Percentiles rank a stretch among this genome's conserved stretches.
Conservation (phyloP, 2,888 invertebrate genomes). For the Melinaea marsaeus region DNA sequence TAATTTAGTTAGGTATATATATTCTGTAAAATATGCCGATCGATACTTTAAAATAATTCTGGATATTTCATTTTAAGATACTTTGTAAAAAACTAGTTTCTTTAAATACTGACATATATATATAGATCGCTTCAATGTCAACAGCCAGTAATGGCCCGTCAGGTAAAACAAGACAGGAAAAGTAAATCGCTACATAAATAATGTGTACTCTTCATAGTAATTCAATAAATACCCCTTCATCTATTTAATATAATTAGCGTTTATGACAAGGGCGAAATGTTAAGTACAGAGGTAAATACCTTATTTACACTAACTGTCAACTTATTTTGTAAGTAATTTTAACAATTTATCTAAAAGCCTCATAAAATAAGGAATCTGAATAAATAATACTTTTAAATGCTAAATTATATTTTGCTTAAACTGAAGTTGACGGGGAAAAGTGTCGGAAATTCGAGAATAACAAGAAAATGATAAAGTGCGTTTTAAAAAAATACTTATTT, state of each 20-base stretch:
- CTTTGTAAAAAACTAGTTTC: too few relatives aligned
- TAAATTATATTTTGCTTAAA: slow-evolving; percentile 28
- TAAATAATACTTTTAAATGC: slow-evolving; percentile 26
- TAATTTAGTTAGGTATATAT: too few relatives aligned
- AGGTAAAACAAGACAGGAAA: too few relatives aligned
- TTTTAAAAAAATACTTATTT: slow-evolving; percentile 23
- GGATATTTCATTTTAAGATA: too few relatives aligned
- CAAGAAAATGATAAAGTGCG: slow-evolving; percentile 24
- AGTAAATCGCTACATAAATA: too few relatives aligned
- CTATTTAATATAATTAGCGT: background rate
- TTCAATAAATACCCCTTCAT: too few relatives aligned
- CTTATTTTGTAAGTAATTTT: slow-evolving; percentile 15
- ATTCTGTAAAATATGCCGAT: too few relatives aligned
- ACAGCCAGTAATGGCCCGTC: too few relatives aligned
- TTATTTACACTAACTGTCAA: slow-evolving; percentile 11
- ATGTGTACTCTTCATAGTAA: too few relatives aligned
- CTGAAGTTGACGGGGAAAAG: slow-evolving; percentile 30
- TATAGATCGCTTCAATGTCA: too few relatives aligned
- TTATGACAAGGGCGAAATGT: background rate
- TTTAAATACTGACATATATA: too few relatives aligned
- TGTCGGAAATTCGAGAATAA: slow-evolving; percentile 22
- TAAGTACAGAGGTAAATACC: slow-evolving; percentile 8
- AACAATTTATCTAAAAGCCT: slow-evolving; percentile 14
- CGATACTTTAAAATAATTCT: too few relatives aligned
- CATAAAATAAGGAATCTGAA: slow-evolving; percentile 14